Evolutionary conservation across 2,113 vertebrate species (phyloP).

Genomic region (Myrmecobius fasciatus): DNA sequence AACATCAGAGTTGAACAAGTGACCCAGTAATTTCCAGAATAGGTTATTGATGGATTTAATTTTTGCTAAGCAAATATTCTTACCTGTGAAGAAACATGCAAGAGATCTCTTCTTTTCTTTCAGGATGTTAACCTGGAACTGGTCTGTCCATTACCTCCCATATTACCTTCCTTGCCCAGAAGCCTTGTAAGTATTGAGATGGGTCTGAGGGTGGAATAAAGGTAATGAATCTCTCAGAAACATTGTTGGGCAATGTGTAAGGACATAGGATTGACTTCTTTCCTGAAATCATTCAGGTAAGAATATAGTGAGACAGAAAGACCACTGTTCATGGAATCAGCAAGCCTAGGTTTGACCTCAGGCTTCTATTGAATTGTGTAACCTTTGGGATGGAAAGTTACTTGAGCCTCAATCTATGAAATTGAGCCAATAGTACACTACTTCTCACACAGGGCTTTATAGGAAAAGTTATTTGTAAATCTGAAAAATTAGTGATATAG

Average conservation of each 20-base stretch:
- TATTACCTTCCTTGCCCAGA: constrained; percentile 81
- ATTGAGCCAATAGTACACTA: neutral
- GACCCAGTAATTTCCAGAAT: neutral
- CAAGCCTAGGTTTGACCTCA: fast-evolving
- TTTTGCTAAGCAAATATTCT: neutral
- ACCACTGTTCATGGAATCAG: neutral
- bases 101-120: constrained; percentile 19
- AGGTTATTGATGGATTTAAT: neutral
- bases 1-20: neutral
- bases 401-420: neutral
- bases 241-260: neutral
- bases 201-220: neutral
- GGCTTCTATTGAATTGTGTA: neutral
- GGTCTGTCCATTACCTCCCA: constrained; percentile 70
- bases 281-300: neutral
- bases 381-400: neutral
- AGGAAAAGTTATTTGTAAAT: neutral
- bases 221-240: neutral
- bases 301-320: neutral
- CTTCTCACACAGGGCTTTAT: neutral
- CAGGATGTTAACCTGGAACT: constrained; percentile 55
- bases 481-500: fast-evolving
- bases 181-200: constrained; percentile 75
- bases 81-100: neutral
- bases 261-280: neutral